These are phyloP conservation scores for Lampris megalopsis DNA, from an alignment of 2,113 vertebrate genomes.

Conservation along the genomic window DNA sequence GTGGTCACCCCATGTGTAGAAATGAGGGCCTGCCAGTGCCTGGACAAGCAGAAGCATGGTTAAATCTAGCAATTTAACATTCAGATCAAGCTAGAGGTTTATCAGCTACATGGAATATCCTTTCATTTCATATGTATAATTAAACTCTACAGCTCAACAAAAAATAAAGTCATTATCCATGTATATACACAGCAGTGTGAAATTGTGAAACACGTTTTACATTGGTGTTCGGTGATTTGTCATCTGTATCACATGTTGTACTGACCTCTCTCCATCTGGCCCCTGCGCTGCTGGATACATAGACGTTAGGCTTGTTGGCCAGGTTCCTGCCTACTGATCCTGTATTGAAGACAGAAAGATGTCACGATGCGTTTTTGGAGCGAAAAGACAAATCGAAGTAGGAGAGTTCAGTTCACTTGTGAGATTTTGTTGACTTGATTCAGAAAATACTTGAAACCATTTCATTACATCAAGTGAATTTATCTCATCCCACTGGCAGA, in stretches of 20 bases:
- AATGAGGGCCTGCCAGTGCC: constrained; percentile 94
- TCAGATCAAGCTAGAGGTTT: too few relatives aligned
- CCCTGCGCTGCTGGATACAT: constrained; percentile 94
- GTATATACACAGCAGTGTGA: too few relatives aligned
- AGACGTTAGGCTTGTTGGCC: constrained; percentile 95
- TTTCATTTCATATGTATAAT: too few relatives aligned
- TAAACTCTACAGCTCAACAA: too few relatives aligned
- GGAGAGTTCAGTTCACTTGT: not conserved
- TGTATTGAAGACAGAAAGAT: constrained; percentile 64
- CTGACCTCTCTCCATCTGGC: constrained; percentile 96
- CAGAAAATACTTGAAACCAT: not conserved
- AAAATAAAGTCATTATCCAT: too few relatives aligned
- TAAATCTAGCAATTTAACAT: not conserved
- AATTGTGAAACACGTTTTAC: too few relatives aligned
- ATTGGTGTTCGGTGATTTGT: not conserved
- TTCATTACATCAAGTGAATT: too few relatives aligned
- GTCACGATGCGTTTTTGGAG: not conserved
- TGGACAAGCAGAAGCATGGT: constrained; percentile 58
- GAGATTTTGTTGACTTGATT: not conserved
- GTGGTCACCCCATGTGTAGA: constrained; percentile 97
- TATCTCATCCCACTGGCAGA: too few relatives aligned
- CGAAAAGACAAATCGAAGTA: not conserved
- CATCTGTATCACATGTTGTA: constrained; percentile 13
- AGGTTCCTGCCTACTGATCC: constrained; percentile 93
- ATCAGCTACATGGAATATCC: too few relatives aligned